Evolutionary conservation across 2,888 invertebrate genomes (phyloP), one percentile per base, ranked within the genome.

Genomic region (Volucella inflata): DNA sequence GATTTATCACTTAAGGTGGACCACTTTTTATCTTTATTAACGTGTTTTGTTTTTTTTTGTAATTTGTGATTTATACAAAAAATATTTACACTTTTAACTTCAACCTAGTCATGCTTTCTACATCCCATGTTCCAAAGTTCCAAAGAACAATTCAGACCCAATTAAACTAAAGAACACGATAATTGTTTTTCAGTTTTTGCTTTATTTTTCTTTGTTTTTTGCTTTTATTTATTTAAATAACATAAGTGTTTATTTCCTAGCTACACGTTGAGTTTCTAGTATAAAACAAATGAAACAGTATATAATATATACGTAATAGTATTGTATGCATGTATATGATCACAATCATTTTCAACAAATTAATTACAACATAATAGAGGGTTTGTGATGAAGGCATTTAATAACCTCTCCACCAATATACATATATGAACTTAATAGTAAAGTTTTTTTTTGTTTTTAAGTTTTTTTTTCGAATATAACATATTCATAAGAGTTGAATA

Each of bases 261-360:
- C 80, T 80, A 80, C 74, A 76, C 40, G 71, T 62, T 72, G 76
- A 76, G 42, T 68, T 72, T 72, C 44, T 85, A 80, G 71, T 81
- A 85, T 68, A 85, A 81, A 85, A 85, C 68, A 81, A 76, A 72
- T 36, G 60, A 60, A 30, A 30, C 30, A 30, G 30, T 62, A 59
- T 70, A 80, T 74, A 68, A 36, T 81, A 81, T 30, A 30, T 30
- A 30, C 30, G 30, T 75, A 83, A 78, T 68, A 81, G 76, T 72
- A 85, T 76, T 77, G 81, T 85, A 81, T 85, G 81, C 85, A 85
- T 70, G 84, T 85, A 80, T 76, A 81, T 85, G 76, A 85, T 85
- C 85, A 85, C 85, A 85, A 85, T 85, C 81, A 85, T 85, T 85
- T 85, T 51, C 85, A 85, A 80, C 85, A 85, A 77, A 85, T 76